Percentiles rank a stretch among this genome's conserved stretches.
phyloP scores from a whole-genome alignment of 2,888 invertebrate genomes.

The Orthosia gracilis region DNA sequence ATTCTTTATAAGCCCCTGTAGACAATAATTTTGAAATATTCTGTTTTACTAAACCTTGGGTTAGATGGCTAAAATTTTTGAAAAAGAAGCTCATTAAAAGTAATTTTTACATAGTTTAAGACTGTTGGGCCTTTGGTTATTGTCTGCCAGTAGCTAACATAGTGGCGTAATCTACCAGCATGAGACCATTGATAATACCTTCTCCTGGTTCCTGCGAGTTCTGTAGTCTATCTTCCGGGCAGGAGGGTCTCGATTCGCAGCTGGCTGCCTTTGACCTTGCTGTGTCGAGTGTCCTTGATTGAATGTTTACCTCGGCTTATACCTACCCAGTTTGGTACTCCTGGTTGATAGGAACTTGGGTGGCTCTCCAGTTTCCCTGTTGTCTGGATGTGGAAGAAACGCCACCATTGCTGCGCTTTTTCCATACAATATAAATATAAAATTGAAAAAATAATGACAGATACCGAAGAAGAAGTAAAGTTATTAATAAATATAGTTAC shows the following conservation, averaged over 20 bases:
- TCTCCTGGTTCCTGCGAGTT: slow-evolving; percentile 1
- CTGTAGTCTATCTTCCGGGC: slow-evolving; percentile 2
- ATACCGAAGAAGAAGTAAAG: background rate
- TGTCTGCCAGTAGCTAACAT: background rate
- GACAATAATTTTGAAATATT: no score
- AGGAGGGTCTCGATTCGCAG: background rate
- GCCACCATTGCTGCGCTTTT: background rate
- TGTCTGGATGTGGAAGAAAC: background rate
- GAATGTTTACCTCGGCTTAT: background rate
- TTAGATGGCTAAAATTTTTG: no score
- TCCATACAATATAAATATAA: no score
- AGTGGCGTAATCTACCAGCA: background rate
- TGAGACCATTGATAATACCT: background rate
- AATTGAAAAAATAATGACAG: no score
- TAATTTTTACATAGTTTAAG: background rate
- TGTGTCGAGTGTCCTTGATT: background rate
- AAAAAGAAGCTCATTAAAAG: no score
- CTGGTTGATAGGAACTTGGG: background rate
- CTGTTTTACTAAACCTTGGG: no score
- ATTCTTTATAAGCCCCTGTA: no score
- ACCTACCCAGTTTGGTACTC: background rate
- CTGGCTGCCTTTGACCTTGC: background rate
- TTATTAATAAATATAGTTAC: slow-evolving; percentile 5
- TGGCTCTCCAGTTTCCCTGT: slow-evolving; percentile 11
- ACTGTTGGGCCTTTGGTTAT: background rate